Percentiles rank a stretch among this genome's conserved stretches.
Evolutionary conservation across 2,797 vertebrate species (phyloP).

Genomic region (Liasis olivaceus): DNA sequence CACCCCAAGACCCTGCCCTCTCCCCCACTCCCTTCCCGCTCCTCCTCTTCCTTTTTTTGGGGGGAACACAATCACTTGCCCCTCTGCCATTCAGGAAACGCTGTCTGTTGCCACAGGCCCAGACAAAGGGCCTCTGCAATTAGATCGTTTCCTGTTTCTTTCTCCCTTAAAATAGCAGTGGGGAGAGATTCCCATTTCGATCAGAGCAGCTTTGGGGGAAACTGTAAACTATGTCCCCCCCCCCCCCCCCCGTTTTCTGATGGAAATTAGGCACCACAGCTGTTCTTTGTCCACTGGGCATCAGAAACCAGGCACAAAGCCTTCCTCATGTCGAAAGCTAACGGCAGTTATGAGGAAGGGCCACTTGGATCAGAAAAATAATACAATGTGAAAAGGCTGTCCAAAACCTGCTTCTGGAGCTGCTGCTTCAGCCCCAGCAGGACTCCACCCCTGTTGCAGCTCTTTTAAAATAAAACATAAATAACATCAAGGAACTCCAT

Average conservation of each 20-base stretch:
- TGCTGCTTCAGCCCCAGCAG: background rate
- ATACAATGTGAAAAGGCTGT: background rate
- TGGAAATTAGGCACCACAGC: background rate
- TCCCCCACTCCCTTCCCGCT: background rate
- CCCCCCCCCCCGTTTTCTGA: background rate
- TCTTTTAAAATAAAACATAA: background rate
- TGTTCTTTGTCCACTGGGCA: background rate
- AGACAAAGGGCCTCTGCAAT: background rate
- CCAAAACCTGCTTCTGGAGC: background rate
- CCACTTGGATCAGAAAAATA: background rate
- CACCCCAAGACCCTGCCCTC: background rate
- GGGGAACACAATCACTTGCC: background rate
- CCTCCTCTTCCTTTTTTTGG: background rate
- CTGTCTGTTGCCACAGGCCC: background rate
- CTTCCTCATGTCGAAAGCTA: background rate
- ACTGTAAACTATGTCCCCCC: background rate
- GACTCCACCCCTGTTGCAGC: background rate
- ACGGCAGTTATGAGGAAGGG: too few species aligned
- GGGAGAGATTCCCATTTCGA: background rate
- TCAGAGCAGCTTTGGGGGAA: background rate
- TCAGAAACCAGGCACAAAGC: background rate
- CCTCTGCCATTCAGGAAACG: background rate
- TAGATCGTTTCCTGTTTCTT: background rate
- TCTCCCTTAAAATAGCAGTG: background rate
- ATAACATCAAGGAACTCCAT: background rate